Percentiles rank a stretch among this genome's conserved stretches.
phyloP scores from a whole-genome alignment of 2,888 invertebrate genomes.

The Ypsolopha sequella region DNA sequence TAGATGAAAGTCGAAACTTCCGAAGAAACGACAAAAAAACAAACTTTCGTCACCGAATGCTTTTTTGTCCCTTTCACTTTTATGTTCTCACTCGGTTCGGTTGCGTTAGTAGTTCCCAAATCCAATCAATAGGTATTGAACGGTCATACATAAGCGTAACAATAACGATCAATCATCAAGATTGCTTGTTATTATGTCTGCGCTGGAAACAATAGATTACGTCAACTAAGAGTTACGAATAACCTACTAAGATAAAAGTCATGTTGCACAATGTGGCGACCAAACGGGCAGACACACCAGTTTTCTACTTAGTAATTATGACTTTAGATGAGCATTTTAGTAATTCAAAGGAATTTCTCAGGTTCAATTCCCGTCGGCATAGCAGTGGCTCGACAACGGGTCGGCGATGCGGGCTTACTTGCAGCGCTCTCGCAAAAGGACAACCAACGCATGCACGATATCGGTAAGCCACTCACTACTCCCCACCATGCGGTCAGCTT shows the following conservation, averaged over 20 bases:
- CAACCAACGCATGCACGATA: constrained; percentile 66
- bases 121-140: not conserved
- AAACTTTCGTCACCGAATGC: not conserved
- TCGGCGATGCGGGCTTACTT: constrained; percentile 73
- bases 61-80: not conserved
- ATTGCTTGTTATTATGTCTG: not conserved
- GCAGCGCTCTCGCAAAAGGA: constrained; percentile 71
- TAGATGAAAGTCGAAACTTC: constrained; percentile 1
- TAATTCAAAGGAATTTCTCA: constrained; percentile 12
- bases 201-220: not conserved
- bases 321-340: too few relatives aligned
- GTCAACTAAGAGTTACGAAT: too few relatives aligned
- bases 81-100: not conserved
- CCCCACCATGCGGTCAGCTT: not conserved
- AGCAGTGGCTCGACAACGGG: constrained; percentile 84
- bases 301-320: too few relatives aligned
- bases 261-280: too few relatives aligned
- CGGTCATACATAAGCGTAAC: not conserved
- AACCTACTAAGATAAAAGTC: too few relatives aligned
- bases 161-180: not conserved
- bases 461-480: constrained; percentile 45
- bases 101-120: not conserved
- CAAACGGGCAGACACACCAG: too few relatives aligned
- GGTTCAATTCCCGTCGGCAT: constrained; percentile 85
- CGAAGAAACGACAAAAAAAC: constrained; percentile 3